phyloP scores from a whole-genome alignment of 2,113 vertebrate genomes.

The Sinocyclocheilus anophthalmus region DNA sequence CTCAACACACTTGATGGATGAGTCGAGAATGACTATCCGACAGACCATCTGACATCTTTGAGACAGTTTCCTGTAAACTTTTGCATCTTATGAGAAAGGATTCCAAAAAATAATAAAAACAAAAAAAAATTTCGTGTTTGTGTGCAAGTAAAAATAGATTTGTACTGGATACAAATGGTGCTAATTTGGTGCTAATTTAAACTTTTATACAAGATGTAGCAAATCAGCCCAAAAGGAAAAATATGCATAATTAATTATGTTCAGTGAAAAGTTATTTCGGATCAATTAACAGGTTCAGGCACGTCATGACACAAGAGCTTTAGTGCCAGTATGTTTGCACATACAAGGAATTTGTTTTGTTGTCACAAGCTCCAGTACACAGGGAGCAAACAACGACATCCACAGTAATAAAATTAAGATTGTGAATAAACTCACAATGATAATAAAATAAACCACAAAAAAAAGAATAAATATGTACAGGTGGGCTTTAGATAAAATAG shows the following conservation, averaged over 20 bases:
- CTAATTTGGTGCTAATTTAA: background rate
- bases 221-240: background rate
- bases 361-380: too few relatives aligned
- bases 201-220: background rate
- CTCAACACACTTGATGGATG: conserved; percentile 43
- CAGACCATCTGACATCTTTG: conserved; percentile 15
- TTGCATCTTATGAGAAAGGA: background rate
- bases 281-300: background rate
- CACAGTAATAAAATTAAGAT: too few relatives aligned
- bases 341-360: too few relatives aligned
- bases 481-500: too few relatives aligned
- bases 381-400: too few relatives aligned
- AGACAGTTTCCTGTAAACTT: conserved; percentile 12
- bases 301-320: too few relatives aligned
- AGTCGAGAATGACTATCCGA: conserved; percentile 23
- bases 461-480: too few relatives aligned
- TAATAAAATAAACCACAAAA: too few relatives aligned
- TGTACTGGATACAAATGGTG: background rate
- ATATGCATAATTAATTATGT: background rate
- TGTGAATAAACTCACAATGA: too few relatives aligned
- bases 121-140: too few relatives aligned
- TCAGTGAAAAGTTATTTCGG: background rate
- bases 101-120: background rate
- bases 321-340: too few relatives aligned
- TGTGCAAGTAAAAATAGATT: background rate